Evolutionary conservation across 2,888 invertebrate genomes (phyloP), one percentile per base, ranked within the genome.

Genomic region (Allolobophora icterica): DNA sequence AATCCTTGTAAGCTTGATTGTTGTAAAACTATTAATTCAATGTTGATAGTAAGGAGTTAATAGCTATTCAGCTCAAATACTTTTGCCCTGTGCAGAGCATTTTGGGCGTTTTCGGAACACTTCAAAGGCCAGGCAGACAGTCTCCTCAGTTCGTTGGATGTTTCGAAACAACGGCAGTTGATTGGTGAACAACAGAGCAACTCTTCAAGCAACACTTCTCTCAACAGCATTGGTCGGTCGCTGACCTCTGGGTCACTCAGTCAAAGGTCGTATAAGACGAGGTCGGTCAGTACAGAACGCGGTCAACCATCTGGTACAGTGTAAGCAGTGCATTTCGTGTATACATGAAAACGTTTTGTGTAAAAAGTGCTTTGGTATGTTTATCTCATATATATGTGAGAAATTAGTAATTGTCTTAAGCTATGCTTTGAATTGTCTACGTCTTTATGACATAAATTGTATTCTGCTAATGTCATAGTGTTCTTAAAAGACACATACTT

Each of bases 51-150:
- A 17, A 21, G 0, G 1, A 52, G 1, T 52, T 1, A 6, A 52
- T 21, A 52, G 21, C 24, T n/a, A n/a, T n/a, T 30, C 71, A 30
- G 30, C 30, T 71, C 11, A n/a, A 8, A 30, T 71, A n/a, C 5
- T 71, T n/a, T 35, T n/a, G n/a, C 24, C 42, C n/a, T 90, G 33
- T 90, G 40, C 95, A 98, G 98, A 94, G 98, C 98, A n/a, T 99
- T 97, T 96, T 97, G 97, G 97, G 97, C 97, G 33, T 99, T 98
- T 96, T 97, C 97, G 91, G 97, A 97, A 4, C 97, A 98, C 94
- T 99, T 99, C 96, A 98, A 98, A 0, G 97, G 97, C 4, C 97
- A 98, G 93, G 98, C 98, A 0, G 98, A 99, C 92, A 96, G 96
- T 42, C 96, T 99, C 93, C 96, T 98, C 94, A 96, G 97, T 91